Evolutionary conservation across 1,140 invertebrate species (phyloP).

Genomic region (Nixonia krombeini): DNA sequence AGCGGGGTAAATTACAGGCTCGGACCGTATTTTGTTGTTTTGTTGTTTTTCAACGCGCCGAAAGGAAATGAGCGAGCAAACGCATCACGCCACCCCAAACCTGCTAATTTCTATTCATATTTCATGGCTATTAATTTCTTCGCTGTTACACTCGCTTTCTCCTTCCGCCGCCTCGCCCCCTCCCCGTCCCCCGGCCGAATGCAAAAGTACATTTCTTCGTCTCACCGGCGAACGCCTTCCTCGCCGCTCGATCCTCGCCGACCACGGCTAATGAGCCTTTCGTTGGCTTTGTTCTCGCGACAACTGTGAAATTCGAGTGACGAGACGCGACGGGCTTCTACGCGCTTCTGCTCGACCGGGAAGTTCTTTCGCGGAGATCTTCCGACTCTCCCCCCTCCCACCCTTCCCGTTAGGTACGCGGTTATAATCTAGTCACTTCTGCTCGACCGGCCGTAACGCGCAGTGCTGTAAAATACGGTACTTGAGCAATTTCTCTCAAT

Average conservation of each 20-base stretch:
- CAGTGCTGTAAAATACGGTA: slow-evolving; percentile 21
- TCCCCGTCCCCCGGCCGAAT: neutral
- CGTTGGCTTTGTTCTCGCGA: too few relatives aligned
- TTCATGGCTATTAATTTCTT: slow-evolving; percentile 74
- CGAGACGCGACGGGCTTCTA: too few relatives aligned
- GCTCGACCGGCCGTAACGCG: slow-evolving; percentile 19
- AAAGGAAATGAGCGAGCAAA: slow-evolving; percentile 73
- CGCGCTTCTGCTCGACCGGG: too few relatives aligned
- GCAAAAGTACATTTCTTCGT: slow-evolving; percentile 2
- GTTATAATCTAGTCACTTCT: slow-evolving; percentile 14
- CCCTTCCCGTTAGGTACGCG: neutral
- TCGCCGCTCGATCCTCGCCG: too few relatives aligned
- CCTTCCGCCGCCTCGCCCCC: slow-evolving; percentile 12
- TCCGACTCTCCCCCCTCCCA: too few relatives aligned
- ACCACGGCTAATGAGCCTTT: too few relatives aligned
- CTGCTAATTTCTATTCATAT: slow-evolving; percentile 74
- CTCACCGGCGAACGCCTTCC: neutral
- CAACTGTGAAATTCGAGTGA: too few relatives aligned
- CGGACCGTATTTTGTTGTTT: slow-evolving; percentile 70
- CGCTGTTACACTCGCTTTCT: slow-evolving; percentile 61
- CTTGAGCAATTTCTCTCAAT: slow-evolving; percentile 31
- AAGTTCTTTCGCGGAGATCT: too few relatives aligned
- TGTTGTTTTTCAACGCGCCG: slow-evolving; percentile 74
- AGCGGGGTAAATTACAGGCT: slow-evolving; percentile 72
- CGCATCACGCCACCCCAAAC: slow-evolving; percentile 73